Evolutionary conservation across 2,888 invertebrate genomes (phyloP).

Genomic region (Hyalella azteca): DNA sequence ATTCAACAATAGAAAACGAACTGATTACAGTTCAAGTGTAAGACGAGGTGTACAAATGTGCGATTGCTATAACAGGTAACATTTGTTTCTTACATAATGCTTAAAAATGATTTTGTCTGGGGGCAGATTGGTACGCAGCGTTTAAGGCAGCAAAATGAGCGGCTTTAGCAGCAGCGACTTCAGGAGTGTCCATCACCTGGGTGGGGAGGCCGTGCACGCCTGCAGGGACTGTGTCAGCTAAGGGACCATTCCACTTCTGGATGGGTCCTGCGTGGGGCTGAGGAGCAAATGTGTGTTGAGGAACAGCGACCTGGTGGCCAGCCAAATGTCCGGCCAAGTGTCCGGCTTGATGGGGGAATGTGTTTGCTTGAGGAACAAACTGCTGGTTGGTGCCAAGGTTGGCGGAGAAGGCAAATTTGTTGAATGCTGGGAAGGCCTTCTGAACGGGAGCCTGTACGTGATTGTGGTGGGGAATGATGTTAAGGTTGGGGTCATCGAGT

Average conservation of each 20-base stretch:
- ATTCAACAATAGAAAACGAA: neutral
- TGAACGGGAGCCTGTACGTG: neutral
- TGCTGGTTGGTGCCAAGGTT: conserved; percentile 40
- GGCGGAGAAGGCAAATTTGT: conserved; percentile 46
- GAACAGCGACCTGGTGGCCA: conserved; percentile 46
- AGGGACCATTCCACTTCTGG: conserved; percentile 51
- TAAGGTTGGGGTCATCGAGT: conserved; percentile 30
- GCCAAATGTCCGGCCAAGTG: conserved; percentile 37
- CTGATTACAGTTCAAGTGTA: too few species aligned
- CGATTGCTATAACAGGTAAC: too few species aligned
- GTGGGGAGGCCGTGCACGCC: conserved; percentile 48
- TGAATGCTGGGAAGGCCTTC: conserved; percentile 37
- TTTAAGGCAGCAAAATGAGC: conserved; percentile 43
- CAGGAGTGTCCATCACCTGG: conserved; percentile 49
- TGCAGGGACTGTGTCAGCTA: conserved; percentile 53
- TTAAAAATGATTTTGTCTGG: conserved; percentile 28
- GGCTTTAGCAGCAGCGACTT: conserved; percentile 52
- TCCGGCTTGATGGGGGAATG: conserved; percentile 43
- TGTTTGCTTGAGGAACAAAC: conserved; percentile 43
- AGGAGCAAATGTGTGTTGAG: neutral
- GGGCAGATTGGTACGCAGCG: conserved; percentile 35
- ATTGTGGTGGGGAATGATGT: neutral
- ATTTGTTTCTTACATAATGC: too few species aligned
- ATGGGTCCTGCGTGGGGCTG: conserved; percentile 26
- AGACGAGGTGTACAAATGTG: too few species aligned